A percentile compares a stretch with the other conserved stretches of the same genome.
Conservation (phyloP, 2,888 invertebrate species). For the Cosmopolites sordidus region DNA sequence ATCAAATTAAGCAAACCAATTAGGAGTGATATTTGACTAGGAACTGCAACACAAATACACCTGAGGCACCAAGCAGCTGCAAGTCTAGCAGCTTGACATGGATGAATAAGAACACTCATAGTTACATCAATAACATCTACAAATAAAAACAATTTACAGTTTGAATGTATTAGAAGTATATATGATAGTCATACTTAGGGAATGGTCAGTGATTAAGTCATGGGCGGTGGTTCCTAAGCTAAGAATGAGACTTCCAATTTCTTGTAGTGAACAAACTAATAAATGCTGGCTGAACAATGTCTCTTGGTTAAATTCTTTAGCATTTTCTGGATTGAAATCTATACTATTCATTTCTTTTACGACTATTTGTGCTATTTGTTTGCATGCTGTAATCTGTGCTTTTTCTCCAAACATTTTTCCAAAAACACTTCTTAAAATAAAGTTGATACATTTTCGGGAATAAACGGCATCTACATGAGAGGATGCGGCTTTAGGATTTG, state of each 20-base stretch:
- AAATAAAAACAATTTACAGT: conserved; percentile 26
- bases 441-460: conserved; percentile 94
- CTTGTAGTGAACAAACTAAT: conserved; percentile 89
- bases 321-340: conserved; percentile 88
- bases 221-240: conserved; percentile 93
- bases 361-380: conserved; percentile 87
- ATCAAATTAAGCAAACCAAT: conserved; percentile 47
- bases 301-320: conserved; percentile 87
- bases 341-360: conserved; percentile 94
- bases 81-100: conserved; percentile 86
- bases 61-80: conserved; percentile 94
- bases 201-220: conserved; percentile 83
- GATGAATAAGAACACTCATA: conserved; percentile 84
- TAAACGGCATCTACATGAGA: conserved; percentile 98
- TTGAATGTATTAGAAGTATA: neutral
- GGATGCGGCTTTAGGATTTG: conserved; percentile 91
- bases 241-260: conserved; percentile 84
- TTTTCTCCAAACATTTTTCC: conserved; percentile 96
- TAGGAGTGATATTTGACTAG: conserved; percentile 89
- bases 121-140: conserved; percentile 72
- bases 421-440: conserved; percentile 84
- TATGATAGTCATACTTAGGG: conserved; percentile 58
- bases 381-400: conserved; percentile 92
- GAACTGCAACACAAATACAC: conserved; percentile 88
- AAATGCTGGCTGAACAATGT: conserved; percentile 87